Conservation (phyloP, 2,113 vertebrate genomes). For the Misgurnus mizolepis region DNA sequence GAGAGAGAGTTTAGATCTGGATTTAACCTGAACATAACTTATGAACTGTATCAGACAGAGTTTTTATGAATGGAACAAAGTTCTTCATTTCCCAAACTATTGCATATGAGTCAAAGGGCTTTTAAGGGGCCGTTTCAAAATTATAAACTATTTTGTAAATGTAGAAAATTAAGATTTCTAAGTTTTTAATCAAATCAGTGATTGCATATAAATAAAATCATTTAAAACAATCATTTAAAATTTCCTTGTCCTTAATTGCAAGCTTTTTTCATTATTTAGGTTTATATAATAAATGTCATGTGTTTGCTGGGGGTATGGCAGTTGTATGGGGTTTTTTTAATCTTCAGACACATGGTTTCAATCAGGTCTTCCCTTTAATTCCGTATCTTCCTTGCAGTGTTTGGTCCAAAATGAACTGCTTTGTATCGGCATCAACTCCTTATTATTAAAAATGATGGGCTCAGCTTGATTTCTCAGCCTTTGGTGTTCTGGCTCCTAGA, state of each 20-base stretch:
- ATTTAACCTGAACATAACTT: constrained; percentile 67
- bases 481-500: constrained; percentile 48
- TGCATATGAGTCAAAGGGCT: constrained; percentile 23
- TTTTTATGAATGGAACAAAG: constrained; percentile 63
- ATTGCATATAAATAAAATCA: no score
- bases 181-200: no score
- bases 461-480: constrained; percentile 50
- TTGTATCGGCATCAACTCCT: constrained; percentile 40
- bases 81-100: constrained; percentile 34
- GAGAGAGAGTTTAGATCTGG: constrained; percentile 40
- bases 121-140: not conserved
- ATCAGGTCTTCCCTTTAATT: constrained; percentile 59
- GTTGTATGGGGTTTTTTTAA: constrained; percentile 4
- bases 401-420: constrained; percentile 37
- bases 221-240: no score
- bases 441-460: constrained; percentile 50
- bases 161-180: no score
- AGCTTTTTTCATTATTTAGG: no score
- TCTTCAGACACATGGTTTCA: constrained; percentile 67
- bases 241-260: no score
- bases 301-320: no score
- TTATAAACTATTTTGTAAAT: no score
- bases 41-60: constrained; percentile 11
- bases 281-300: no score
- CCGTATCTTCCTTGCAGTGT: not conserved